A percentile compares a stretch with the other conserved stretches of the same genome.
These are phyloP conservation scores for Pipistrellus pygmaeus DNA, from an alignment of 2,797 vertebrate genomes.

Conservation along the genomic window DNA sequence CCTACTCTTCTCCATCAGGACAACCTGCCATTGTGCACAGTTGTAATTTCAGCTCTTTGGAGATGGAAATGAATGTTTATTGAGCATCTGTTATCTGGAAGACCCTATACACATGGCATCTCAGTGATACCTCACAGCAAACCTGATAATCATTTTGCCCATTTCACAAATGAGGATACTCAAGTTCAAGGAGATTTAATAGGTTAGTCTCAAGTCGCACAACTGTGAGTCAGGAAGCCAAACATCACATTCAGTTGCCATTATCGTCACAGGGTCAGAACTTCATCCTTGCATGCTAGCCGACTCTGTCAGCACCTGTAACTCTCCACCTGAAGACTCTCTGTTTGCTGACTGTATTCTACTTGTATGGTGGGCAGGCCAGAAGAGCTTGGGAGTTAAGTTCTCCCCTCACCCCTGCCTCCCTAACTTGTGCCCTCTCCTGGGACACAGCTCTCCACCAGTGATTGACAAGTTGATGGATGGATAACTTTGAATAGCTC, in stretches of 20 bases:
- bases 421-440: not conserved
- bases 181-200: not conserved
- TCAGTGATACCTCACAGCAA: not conserved
- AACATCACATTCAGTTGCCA: not conserved
- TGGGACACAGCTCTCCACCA: not conserved
- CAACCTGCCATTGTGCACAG: not conserved
- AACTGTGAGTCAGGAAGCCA: not conserved
- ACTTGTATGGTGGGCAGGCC: not conserved
- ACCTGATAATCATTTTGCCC: not conserved
- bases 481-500: not conserved
- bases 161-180: not conserved
- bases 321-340: not conserved
- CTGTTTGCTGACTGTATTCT: not conserved
- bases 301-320: not conserved
- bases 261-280: not conserved
- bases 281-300: not conserved
- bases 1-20: not conserved
- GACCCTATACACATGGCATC: not conserved
- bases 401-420: too few species aligned
- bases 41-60: not conserved
- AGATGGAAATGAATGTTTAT: slow-evolving; percentile 8
- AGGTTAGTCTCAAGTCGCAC: not conserved
- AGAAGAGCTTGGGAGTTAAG: not conserved
- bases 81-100: not conserved
- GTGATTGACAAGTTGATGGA: not conserved